A percentile compares a stretch with the other conserved stretches of the same genome.
Conservation (phyloP, 2,113 vertebrate genomes). For the Machaerirhynchus nigripectus region DNA sequence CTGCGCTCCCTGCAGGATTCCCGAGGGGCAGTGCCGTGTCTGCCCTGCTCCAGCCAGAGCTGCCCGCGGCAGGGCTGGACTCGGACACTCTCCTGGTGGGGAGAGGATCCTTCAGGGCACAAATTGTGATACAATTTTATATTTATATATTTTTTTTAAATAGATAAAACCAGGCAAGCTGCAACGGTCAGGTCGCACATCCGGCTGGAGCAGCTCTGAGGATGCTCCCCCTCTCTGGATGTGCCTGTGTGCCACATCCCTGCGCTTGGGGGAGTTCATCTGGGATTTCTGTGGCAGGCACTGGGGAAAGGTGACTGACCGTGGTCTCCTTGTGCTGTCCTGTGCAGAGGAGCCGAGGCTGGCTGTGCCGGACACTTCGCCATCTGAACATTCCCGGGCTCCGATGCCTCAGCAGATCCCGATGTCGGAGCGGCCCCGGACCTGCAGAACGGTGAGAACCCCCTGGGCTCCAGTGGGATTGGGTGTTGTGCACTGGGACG, state of each 20-base stretch:
- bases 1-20: not conserved
- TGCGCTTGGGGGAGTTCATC: not conserved
- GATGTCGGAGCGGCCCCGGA: not conserved
- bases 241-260: not conserved
- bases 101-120: not conserved
- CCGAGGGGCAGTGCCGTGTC: rapidly evolving
- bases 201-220: not conserved
- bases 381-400: not conserved
- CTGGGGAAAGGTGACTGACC: not conserved
- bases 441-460: constrained; percentile 28
- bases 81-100: rapidly evolving
- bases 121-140: not conserved
- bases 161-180: not conserved
- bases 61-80: not conserved
- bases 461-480: rapidly evolving
- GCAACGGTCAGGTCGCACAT: too few relatives aligned
- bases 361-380: not conserved
- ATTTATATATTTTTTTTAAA: not conserved
- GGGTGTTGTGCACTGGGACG: rapidly evolving
- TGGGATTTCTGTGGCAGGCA: not conserved
- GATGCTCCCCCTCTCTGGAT: not conserved
- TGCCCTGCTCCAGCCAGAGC: not conserved
- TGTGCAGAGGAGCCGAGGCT: not conserved
- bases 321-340: not conserved
- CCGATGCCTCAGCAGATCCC: not conserved